Evolutionary conservation across 2,797 vertebrate species (phyloP).

Genomic region (Neoniphon sammara): DNA sequence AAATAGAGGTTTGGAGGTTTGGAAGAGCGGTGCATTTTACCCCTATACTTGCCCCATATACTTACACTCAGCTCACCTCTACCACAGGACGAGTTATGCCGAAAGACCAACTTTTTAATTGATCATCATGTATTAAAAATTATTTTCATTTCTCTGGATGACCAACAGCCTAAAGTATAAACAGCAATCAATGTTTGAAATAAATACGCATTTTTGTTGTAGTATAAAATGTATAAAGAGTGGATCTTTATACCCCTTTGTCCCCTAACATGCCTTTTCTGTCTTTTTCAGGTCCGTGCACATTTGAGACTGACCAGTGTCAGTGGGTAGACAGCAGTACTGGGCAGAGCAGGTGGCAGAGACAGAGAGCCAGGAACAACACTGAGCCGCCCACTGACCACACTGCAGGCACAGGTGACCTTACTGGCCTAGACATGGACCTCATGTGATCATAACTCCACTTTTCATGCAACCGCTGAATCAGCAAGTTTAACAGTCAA

Average conservation of each 20-base stretch:
- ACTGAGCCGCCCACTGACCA: slow-evolving; percentile 76
- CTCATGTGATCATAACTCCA: not conserved
- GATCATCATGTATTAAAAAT: no score
- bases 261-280: no score
- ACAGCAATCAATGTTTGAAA: no score
- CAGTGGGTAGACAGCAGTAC: slow-evolving; percentile 75
- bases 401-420: slow-evolving; percentile 77
- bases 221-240: no score
- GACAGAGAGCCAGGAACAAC: slow-evolving; percentile 71
- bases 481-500: slow-evolving; percentile 1
- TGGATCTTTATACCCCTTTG: no score
- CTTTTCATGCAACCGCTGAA: not conserved
- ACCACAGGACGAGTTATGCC: no score
- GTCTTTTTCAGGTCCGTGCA: slow-evolving; percentile 75
- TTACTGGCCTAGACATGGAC: not conserved
- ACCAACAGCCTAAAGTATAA: no score
- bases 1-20: no score
- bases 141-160: no score
- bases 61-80: not conserved
- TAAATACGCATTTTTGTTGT: no score
- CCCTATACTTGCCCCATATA: not conserved
- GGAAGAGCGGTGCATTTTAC: not conserved
- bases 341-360: slow-evolving; percentile 74
- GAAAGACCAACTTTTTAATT: no score
- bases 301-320: slow-evolving; percentile 81